phyloP scores from a whole-genome alignment of 1,140 invertebrate genomes.

The Aphelinus atriplicis region DNA sequence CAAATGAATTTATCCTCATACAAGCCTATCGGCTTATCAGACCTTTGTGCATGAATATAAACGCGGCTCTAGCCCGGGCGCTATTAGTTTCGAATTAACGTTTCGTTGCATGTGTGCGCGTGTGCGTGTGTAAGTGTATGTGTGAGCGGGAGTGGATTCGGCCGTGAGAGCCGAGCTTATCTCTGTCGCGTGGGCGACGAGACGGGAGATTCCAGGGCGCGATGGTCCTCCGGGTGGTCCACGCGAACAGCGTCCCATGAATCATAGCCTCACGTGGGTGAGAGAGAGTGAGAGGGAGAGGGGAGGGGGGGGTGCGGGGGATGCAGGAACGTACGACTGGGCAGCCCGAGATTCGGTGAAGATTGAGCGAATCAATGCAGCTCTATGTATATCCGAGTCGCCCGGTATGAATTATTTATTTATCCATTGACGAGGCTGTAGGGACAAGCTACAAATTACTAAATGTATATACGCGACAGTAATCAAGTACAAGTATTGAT shows the following conservation, averaged over 20 bases:
- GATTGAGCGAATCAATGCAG: not conserved
- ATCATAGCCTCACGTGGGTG: constrained; percentile 46
- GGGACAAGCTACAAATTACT: too few relatives aligned
- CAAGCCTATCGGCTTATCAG: too few relatives aligned
- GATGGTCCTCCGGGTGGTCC: constrained; percentile 60
- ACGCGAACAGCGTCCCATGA: constrained; percentile 52
- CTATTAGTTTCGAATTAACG: constrained; percentile 34
- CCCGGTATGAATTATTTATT: too few relatives aligned
- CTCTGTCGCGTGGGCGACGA: constrained; percentile 49
- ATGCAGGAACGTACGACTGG: too few relatives aligned
- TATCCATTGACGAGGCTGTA: too few relatives aligned
- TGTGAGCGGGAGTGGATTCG: constrained; percentile 41
- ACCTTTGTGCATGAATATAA: too few relatives aligned
- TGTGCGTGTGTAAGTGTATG: constrained; percentile 44
- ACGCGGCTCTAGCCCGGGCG: not conserved
- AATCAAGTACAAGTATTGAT: too few relatives aligned
- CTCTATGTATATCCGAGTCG: not conserved
- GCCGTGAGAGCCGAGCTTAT: too few relatives aligned
- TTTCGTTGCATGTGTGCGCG: constrained; percentile 35
- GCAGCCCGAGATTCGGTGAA: not conserved
- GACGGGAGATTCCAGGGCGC: constrained; percentile 55
- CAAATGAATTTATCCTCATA: too few relatives aligned
- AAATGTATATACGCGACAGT: too few relatives aligned
- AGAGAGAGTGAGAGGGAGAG: too few relatives aligned
- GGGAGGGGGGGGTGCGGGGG: too few relatives aligned